These are phyloP conservation scores for Bujurquina vittata DNA, from an alignment of 2,113 vertebrate species.

Conservation along the genomic window DNA sequence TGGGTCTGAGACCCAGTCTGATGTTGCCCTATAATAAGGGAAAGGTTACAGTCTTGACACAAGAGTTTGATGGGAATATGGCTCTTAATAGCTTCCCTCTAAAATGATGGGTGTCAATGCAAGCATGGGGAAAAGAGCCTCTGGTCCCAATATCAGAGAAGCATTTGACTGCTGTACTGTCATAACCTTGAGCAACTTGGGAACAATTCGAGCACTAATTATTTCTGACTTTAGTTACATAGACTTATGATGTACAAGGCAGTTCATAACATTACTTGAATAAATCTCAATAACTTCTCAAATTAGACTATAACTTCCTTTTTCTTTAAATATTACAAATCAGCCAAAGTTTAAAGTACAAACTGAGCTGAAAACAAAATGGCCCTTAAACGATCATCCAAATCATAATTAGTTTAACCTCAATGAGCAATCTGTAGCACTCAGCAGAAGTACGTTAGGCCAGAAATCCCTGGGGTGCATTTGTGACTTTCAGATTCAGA, in stretches of 20 bases:
- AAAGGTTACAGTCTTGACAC: constrained; percentile 34
- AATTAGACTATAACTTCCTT: neutral
- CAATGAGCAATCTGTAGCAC: neutral
- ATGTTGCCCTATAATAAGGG: constrained; percentile 58
- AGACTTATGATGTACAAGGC: neutral
- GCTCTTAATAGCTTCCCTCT: constrained; percentile 5
- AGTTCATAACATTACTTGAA: neutral
- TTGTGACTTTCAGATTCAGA: constrained; percentile 24
- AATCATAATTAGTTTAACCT: neutral
- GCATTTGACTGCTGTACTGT: neutral
- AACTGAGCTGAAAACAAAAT: neutral
- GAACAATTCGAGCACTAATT: neutral
- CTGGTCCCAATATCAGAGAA: neutral
- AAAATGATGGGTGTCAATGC: constrained; percentile 2
- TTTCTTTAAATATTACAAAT: neutral
- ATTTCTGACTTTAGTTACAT: neutral
- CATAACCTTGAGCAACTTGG: neutral
- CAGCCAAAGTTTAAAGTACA: neutral
- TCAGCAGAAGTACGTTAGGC: neutral
- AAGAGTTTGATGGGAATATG: constrained; percentile 43
- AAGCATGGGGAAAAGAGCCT: constrained; percentile 35
- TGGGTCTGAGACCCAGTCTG: constrained; percentile 50
- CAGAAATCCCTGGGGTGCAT: constrained; percentile 14
- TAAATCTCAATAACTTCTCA: neutral
- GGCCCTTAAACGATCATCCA: neutral